Percentiles rank a stretch among this genome's conserved stretches.
phyloP scores from a whole-genome alignment of 2,113 vertebrate species.

The Vicugna pacos region DNA sequence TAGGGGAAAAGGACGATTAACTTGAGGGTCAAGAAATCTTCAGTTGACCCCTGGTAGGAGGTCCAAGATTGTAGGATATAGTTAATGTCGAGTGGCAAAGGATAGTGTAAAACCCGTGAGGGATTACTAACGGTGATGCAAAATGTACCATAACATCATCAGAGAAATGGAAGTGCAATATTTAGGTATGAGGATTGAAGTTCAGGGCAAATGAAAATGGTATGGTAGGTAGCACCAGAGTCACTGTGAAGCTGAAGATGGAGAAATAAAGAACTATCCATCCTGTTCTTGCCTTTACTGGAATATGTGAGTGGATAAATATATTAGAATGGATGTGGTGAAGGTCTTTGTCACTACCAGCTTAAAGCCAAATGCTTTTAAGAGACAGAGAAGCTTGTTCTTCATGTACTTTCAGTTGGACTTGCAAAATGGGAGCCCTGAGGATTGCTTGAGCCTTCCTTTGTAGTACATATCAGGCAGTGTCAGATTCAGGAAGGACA shows the following conservation, averaged over 20 bases:
- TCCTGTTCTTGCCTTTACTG: background rate
- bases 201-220: background rate
- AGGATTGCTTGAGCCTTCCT: background rate
- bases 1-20: background rate
- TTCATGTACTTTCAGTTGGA: background rate
- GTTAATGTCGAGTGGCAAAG: background rate
- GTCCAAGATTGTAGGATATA: background rate
- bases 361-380: background rate
- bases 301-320: background rate
- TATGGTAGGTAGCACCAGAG: background rate
- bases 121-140: background rate
- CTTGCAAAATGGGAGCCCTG: background rate
- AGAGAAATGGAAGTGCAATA: background rate
- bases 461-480: background rate
- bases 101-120: background rate
- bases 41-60: background rate
- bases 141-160: background rate
- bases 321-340: background rate
- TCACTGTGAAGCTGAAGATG: background rate
- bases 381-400: background rate
- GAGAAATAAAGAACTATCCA: background rate
- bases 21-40: slow-evolving; percentile 1
- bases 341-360: background rate
- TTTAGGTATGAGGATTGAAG: background rate
- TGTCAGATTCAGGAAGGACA: background rate